Conservation (phyloP, 2,797 vertebrate genomes). For the Enteromius viviparus region DNA sequence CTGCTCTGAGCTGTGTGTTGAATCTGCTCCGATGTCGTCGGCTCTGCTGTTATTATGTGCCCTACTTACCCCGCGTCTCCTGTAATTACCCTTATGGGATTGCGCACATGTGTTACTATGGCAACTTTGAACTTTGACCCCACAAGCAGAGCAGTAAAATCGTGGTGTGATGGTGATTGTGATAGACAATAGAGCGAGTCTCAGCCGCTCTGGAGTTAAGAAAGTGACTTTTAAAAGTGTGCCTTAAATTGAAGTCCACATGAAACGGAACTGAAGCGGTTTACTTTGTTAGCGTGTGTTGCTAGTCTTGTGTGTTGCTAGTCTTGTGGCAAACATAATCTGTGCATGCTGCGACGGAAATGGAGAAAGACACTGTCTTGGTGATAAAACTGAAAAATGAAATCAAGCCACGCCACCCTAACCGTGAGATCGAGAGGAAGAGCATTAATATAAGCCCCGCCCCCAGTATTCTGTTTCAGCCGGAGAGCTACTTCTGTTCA, state of each 20-base stretch:
- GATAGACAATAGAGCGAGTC: conserved; percentile 32
- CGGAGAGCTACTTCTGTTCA: too few species aligned
- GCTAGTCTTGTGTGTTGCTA: background rate
- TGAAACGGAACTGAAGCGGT: background rate
- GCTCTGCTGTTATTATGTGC: conserved; percentile 8
- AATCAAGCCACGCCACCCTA: background rate
- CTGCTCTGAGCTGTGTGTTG: background rate
- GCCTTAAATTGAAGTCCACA: background rate
- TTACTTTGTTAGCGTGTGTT: background rate
- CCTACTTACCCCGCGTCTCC: conserved; percentile 37
- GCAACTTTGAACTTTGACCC: conserved; percentile 70
- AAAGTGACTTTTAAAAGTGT: background rate
- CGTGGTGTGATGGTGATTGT: conserved; percentile 64
- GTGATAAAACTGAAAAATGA: background rate
- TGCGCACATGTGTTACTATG: conserved; percentile 52
- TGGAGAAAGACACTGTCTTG: background rate
- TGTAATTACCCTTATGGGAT: conserved; percentile 53
- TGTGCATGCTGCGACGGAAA: background rate
- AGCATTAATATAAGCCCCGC: background rate
- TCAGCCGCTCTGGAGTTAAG: background rate
- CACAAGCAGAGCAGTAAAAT: conserved; percentile 54
- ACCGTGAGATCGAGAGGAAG: background rate
- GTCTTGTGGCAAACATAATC: background rate
- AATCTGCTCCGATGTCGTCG: background rate
- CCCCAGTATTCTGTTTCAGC: background rate